A percentile compares a stretch with the other conserved stretches of the same genome.
Evolutionary conservation across 2,797 vertebrate species (phyloP).

Genomic region (Pangasius mekongensis): DNA sequence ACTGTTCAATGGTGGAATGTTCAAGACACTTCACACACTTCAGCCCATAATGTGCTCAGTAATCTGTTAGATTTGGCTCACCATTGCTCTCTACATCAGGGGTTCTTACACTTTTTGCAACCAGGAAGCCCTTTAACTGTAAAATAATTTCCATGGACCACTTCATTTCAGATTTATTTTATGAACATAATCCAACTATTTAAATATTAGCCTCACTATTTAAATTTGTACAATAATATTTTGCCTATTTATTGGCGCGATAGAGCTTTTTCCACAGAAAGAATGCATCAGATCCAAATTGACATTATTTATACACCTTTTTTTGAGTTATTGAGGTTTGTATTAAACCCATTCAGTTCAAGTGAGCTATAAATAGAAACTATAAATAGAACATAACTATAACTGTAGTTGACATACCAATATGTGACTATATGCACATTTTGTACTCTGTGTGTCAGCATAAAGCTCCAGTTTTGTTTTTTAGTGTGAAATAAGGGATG

Average conservation of each 20-base stretch:
- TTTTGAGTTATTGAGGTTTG: not conserved
- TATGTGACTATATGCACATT: not conserved
- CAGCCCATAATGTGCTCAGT: not conserved
- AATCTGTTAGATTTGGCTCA: not conserved
- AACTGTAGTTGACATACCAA: not conserved
- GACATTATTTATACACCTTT: not conserved
- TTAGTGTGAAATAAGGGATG: not conserved
- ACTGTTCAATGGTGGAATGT: not conserved
- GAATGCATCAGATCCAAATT: not conserved
- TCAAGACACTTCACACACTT: constrained; percentile 2
- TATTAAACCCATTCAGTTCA: not conserved
- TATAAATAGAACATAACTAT: not conserved
- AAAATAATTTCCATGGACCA: not conserved
- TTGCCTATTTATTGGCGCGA: not conserved
- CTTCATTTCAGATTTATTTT: not conserved
- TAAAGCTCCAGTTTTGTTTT: not conserved
- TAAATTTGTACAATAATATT: not conserved
- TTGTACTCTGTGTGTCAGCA: not conserved
- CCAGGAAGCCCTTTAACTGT: not conserved
- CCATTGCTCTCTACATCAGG: not conserved
- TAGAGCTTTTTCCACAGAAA: no score
- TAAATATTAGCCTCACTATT: not conserved
- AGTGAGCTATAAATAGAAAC: not conserved
- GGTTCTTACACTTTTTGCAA: not conserved
- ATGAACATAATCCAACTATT: not conserved